phyloP scores from a whole-genome alignment of 2,888 invertebrate species.

The Noctua fimbriata region DNA sequence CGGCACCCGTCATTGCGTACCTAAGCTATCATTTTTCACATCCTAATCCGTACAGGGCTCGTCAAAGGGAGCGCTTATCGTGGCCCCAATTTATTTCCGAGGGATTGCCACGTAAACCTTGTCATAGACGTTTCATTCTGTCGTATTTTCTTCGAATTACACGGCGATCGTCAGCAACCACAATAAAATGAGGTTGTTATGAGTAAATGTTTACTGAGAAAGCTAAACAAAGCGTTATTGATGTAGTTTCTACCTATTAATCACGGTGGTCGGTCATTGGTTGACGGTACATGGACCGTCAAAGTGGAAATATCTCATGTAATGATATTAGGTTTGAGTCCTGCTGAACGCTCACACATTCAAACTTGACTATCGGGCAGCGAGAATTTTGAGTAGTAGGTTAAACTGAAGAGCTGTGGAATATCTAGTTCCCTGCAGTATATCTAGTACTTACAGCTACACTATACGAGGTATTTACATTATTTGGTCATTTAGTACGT shows the following conservation, averaged over 20 bases:
- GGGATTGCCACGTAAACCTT: slow-evolving; percentile 85
- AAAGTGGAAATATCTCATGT: neutral
- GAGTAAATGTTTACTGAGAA: slow-evolving; percentile 46
- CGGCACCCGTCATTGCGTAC: slow-evolving; percentile 73
- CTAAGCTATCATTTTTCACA: slow-evolving; percentile 89
- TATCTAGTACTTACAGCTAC: too few species aligned
- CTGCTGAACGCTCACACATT: neutral
- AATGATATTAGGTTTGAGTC: neutral
- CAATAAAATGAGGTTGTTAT: slow-evolving; percentile 37
- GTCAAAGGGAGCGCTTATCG: slow-evolving; percentile 90
- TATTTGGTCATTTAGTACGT: neutral
- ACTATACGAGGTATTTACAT: neutral
- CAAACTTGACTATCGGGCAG: neutral
- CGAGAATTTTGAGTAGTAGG: neutral
- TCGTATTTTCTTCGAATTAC: slow-evolving; percentile 55
- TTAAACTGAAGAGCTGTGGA: neutral
- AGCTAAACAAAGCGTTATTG: slow-evolving; percentile 25
- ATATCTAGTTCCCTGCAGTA: neutral
- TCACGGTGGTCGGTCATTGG: neutral
- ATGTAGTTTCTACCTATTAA: neutral
- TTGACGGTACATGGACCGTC: neutral
- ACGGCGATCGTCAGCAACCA: slow-evolving; percentile 30
- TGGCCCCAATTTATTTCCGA: slow-evolving; percentile 87
- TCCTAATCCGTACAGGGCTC: slow-evolving; percentile 88
- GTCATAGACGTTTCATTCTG: slow-evolving; percentile 78